Percentiles rank a stretch among this genome's conserved stretches.
Conservation (phyloP, 2,113 vertebrate genomes). For the Tragelaphus buxtoni region DNA sequence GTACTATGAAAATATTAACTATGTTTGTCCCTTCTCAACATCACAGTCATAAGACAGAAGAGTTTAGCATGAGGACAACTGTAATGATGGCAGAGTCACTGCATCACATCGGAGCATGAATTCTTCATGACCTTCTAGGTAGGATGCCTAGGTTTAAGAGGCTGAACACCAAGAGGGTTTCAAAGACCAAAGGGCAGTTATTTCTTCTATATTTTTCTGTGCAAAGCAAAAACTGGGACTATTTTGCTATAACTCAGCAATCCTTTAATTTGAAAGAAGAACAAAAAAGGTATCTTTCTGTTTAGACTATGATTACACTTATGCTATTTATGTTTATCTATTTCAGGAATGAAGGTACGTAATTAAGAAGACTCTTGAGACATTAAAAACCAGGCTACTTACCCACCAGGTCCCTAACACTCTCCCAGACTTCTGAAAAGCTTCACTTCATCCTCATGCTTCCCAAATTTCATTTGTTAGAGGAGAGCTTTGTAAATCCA, state of each 20-base stretch:
- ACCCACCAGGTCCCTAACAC: background rate
- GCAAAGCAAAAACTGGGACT: background rate
- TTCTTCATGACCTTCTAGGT: background rate
- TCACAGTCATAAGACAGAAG: background rate
- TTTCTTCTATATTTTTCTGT: background rate
- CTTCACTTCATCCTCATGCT: background rate
- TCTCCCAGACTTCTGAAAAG: background rate
- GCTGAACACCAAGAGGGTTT: background rate
- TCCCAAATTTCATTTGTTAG: background rate
- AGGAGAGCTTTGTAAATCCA: background rate
- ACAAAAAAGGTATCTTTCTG: background rate
- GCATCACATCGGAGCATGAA: background rate
- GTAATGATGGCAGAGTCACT: background rate
- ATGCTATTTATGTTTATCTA: background rate
- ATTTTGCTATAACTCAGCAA: background rate
- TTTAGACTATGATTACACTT: background rate
- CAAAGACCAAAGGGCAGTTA: constrained; percentile 13
- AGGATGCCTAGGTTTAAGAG: background rate
- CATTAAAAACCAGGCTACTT: background rate
- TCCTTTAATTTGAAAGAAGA: background rate
- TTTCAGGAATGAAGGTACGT: background rate
- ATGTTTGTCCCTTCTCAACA: background rate
- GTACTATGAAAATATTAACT: background rate
- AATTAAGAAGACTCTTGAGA: background rate
- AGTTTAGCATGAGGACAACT: background rate